Percentiles rank a stretch among this genome's conserved stretches.
phyloP scores from a whole-genome alignment of 2,797 vertebrate genomes.

The Choloepus didactylus region DNA sequence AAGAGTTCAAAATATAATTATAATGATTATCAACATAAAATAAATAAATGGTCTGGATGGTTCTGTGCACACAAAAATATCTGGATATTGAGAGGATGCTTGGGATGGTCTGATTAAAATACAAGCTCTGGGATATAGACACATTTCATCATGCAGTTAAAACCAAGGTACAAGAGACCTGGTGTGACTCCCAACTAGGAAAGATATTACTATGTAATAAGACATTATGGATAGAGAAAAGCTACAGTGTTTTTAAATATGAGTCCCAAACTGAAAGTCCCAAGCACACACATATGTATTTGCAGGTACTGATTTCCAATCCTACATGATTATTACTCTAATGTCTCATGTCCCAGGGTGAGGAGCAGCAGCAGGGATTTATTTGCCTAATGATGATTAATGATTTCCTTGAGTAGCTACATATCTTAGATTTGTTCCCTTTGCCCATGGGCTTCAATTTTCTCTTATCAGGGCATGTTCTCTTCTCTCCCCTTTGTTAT shows the following conservation, averaged over 20 bases:
- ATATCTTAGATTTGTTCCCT: background rate
- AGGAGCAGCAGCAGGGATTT: background rate
- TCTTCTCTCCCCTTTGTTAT: background rate
- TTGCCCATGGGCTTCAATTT: background rate
- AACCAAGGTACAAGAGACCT: background rate
- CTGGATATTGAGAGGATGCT: background rate
- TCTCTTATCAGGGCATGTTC: background rate
- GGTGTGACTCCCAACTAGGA: background rate
- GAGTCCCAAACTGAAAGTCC: background rate
- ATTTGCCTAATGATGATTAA: background rate
- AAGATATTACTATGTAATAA: background rate
- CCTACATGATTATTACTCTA: background rate
- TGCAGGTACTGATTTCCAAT: background rate
- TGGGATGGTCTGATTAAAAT: conserved; percentile 3
- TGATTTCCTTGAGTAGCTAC: background rate
- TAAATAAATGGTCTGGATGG: background rate
- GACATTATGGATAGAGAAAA: background rate
- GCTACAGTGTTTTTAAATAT: background rate
- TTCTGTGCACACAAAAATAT: background rate
- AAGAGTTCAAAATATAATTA: background rate
- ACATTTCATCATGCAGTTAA: conserved; percentile 1
- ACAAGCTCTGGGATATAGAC: background rate
- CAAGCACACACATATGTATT: background rate
- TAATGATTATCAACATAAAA: background rate
- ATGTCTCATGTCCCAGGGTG: background rate